These are phyloP conservation scores for Oncorhynchus keta DNA, from an alignment of 2,113 vertebrate genomes.

Conservation along the genomic window DNA sequence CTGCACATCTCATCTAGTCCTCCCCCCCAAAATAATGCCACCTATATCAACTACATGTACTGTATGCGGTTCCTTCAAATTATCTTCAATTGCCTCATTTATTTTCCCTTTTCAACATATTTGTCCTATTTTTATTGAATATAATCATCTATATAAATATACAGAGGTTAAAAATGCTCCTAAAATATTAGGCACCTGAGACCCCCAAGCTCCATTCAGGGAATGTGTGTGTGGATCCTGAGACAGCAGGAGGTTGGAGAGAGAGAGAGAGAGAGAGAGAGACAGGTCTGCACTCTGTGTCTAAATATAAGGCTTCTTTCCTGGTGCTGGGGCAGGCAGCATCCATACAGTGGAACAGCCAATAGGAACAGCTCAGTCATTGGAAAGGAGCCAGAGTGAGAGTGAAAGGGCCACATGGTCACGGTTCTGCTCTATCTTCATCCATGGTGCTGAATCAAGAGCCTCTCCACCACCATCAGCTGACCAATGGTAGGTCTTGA, in stretches of 20 bases:
- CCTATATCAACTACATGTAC: constrained; percentile 15
- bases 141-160: constrained; percentile 61
- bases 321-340: constrained; percentile 38
- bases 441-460: constrained; percentile 6
- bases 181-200: constrained; percentile 72
- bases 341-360: constrained; percentile 5
- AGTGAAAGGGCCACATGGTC: neutral
- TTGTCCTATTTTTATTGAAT: constrained; percentile 47
- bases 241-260: constrained; percentile 66
- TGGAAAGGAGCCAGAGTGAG: neutral
- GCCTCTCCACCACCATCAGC: neutral
- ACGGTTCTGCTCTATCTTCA: constrained; percentile 13
- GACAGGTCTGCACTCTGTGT: constrained; percentile 59
- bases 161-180: constrained; percentile 63
- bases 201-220: constrained; percentile 58
- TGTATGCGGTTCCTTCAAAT: constrained; percentile 34
- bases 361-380: neutral
- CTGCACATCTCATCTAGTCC: constrained; percentile 20
- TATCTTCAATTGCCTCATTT: constrained; percentile 11
- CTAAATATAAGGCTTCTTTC: constrained; percentile 52
- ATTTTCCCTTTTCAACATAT: constrained; percentile 14
- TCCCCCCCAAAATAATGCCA: constrained; percentile 15
- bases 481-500: no score
- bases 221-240: constrained; percentile 60
- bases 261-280: constrained; percentile 46